Conservation (phyloP, 2,888 invertebrate species). For the Nomada lathburiana region DNA sequence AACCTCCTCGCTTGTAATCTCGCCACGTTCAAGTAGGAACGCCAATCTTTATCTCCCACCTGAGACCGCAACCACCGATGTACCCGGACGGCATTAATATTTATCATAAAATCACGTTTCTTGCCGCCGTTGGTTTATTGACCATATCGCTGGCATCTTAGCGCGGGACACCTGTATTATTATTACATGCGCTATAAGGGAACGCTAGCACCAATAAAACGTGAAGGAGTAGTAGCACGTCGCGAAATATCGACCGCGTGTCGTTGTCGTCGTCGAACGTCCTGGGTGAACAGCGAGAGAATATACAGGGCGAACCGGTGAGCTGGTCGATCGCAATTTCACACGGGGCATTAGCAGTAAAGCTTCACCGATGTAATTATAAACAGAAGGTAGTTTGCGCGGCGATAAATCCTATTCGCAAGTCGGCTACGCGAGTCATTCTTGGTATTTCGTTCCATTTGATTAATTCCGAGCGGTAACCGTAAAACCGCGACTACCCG, state of each 20-base stretch:
- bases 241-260: conserved; percentile 53
- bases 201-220: conserved; percentile 58
- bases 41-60: conserved; percentile 18
- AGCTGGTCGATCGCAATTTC: conserved; percentile 55
- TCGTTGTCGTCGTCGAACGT: conserved; percentile 5
- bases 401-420: conserved; percentile 70
- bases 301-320: not conserved
- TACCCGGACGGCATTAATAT: conserved; percentile 56
- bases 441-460: conserved; percentile 77
- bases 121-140: conserved; percentile 61
- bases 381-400: conserved; percentile 72
- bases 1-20: not conserved
- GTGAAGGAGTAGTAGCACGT: conserved; percentile 33
- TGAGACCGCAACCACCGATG: conserved; percentile 20
- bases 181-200: conserved; percentile 53
- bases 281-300: not conserved
- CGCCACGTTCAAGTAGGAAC: not conserved
- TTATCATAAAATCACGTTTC: conserved; percentile 66
- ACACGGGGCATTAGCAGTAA: conserved; percentile 60
- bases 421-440: conserved; percentile 60
- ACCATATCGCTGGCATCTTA: conserved; percentile 56
- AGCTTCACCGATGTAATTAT: conserved; percentile 64
- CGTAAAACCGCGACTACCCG: conserved; percentile 70
- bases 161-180: conserved; percentile 58
- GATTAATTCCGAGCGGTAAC: conserved; percentile 78